These are phyloP conservation scores for Leptodactylus fuscus DNA, from an alignment of 2,113 vertebrate genomes.

Conservation along the genomic window DNA sequence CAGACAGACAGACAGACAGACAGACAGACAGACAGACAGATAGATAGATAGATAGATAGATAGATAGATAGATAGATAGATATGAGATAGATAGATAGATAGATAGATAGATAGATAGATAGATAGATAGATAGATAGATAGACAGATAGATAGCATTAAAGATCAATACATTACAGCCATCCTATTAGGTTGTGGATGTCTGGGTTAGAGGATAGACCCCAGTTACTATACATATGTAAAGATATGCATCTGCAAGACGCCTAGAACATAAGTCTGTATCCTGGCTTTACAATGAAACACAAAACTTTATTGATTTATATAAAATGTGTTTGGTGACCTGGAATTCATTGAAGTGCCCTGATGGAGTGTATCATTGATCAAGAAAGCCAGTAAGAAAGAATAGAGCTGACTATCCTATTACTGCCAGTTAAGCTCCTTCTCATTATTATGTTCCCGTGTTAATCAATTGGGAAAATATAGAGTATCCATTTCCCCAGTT, in stretches of 20 bases:
- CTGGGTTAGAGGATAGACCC: neutral
- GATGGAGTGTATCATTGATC: slow-evolving; percentile 1
- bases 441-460: slow-evolving; percentile 4
- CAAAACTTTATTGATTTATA: slow-evolving; percentile 6
- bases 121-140: no score
- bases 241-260: neutral
- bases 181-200: no score
- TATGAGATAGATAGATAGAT: no score
- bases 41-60: no score
- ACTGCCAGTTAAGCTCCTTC: slow-evolving; percentile 8
- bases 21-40: no score
- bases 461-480: slow-evolving; percentile 16
- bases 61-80: no score
- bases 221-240: neutral
- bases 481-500: neutral
- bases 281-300: neutral
- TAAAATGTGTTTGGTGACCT: neutral
- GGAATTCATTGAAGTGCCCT: neutral
- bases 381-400: neutral
- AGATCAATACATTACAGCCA: neutral
- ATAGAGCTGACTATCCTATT: slow-evolving; percentile 13
- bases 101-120: no score
- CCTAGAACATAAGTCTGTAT: neutral
- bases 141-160: neutral
- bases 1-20: no score